phyloP scores from a whole-genome alignment of 2,888 invertebrate genomes.

The Synanthedon andrenaeformis region DNA sequence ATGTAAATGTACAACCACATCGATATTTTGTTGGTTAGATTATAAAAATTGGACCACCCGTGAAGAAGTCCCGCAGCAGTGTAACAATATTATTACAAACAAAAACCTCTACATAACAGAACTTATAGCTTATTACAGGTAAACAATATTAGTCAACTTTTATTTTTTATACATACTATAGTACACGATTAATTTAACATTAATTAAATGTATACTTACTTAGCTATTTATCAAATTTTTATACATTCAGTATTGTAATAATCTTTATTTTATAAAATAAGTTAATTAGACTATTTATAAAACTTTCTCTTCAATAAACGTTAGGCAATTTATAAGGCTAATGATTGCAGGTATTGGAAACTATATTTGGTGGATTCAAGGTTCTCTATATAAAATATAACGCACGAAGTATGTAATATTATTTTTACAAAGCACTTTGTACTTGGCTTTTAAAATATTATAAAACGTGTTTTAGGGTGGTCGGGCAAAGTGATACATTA shows the following conservation, averaged over 20 bases:
- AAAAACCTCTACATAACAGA: slow-evolving; percentile 71
- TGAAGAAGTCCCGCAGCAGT: slow-evolving; percentile 60
- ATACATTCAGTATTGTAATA: slow-evolving; percentile 65
- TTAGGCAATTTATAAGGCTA: slow-evolving; percentile 68
- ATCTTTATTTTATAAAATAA: slow-evolving; percentile 63
- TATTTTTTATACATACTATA: slow-evolving; percentile 61
- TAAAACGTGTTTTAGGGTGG: not conserved
- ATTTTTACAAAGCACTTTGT: slow-evolving; percentile 61
- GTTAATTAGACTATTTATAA: slow-evolving; percentile 67
- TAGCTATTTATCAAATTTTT: slow-evolving; percentile 44
- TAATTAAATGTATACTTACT: slow-evolving; percentile 30
- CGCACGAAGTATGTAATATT: slow-evolving; percentile 26
- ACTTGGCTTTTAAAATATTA: slow-evolving; percentile 43
- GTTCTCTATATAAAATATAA: slow-evolving; percentile 42
- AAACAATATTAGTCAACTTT: slow-evolving; percentile 65
- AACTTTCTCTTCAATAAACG: slow-evolving; percentile 65
- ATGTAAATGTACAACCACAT: slow-evolving; percentile 71
- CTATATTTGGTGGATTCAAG: slow-evolving; percentile 63
- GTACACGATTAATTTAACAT: slow-evolving; percentile 68
- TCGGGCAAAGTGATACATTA: too few relatives aligned
- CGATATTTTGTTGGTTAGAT: slow-evolving; percentile 70
- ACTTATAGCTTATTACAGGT: slow-evolving; percentile 59
- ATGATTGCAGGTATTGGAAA: slow-evolving; percentile 65
- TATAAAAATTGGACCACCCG: slow-evolving; percentile 69
- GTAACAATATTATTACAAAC: slow-evolving; percentile 71